Percentiles rank a stretch among this genome's conserved stretches.
phyloP scores from a whole-genome alignment of 2,797 vertebrate species.

The Odontamblyopus lacepedii region DNA sequence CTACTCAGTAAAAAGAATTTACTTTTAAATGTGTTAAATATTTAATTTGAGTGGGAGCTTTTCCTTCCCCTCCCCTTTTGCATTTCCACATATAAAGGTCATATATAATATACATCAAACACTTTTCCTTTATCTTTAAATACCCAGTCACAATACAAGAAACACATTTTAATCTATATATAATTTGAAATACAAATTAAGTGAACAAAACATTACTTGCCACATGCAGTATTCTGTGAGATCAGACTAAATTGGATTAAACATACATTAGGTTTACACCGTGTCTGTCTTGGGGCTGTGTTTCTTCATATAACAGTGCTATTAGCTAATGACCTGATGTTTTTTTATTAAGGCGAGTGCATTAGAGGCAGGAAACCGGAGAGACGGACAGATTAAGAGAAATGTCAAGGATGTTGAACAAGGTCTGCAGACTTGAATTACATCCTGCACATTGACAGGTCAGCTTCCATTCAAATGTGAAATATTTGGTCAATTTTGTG shows the following conservation, averaged over 20 bases:
- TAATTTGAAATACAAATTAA: neutral
- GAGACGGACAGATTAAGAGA: constrained; percentile 11
- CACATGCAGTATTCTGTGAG: neutral
- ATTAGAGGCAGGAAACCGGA: constrained; percentile 12
- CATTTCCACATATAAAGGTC: too few species aligned
- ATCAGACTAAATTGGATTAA: neutral
- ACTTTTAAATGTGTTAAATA: constrained; percentile 28
- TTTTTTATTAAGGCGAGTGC: constrained; percentile 5
- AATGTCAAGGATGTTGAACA: constrained; percentile 3
- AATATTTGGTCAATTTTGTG: neutral
- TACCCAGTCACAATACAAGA: too few species aligned
- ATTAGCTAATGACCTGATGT: constrained; percentile 13
- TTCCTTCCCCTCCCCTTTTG: neutral
- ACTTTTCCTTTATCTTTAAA: too few species aligned
- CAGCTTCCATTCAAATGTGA: neutral
- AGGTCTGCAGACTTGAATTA: constrained; percentile 8
- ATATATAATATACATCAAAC: too few species aligned
- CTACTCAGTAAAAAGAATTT: neutral
- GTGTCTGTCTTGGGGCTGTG: neutral
- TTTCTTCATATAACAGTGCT: constrained; percentile 13
- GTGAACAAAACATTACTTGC: neutral
- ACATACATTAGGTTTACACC: neutral
- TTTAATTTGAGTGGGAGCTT: constrained; percentile 16
- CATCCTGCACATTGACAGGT: neutral
- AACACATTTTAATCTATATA: too few species aligned